Evolutionary conservation across 2,797 vertebrate species (phyloP), one percentile per base, ranked within the genome.

Genomic region (Gobionotothen gibberifrons): DNA sequence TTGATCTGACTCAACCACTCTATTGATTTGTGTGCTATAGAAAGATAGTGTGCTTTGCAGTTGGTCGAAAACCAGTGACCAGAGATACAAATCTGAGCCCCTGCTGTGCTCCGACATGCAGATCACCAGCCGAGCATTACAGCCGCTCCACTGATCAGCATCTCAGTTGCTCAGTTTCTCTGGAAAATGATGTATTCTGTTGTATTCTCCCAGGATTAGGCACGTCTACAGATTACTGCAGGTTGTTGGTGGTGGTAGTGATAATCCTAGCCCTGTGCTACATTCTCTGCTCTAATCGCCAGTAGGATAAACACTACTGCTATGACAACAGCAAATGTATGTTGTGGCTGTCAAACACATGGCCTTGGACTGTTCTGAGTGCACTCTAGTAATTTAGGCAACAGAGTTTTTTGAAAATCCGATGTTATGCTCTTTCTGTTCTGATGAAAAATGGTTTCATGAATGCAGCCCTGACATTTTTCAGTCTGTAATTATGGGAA

Each of bases 11-110:
- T 76, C 69, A 13, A 62, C 57, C 61, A 7, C 55, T 46, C 19
- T 26, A 84, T 81, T 9, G 79, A 87, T 78, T 78, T 61, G 26
- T 51, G 5, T 48, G 54, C 69, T 65, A 59, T 85, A 76, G 82
- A 74, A 62, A 71, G 75, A 52, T 16, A 36, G 74, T 79, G 82
- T 71, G 21, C 16, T 40, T 36, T 19, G 44, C 6, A 59, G 52
- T 36, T 40, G 10, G 61, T 76, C 3, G 3, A 75, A 85, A 22
- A 76, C 61, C 81, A 42, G 43, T 54, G 22, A 36, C 43, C 14
- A 39, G 63, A 74, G 71, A 75, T 78, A 76, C 69, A 74, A 54
- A 76, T 72, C 68, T 9, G 8, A 48, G 22, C 51, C 61, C n/a
- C 65, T 39, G 59, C 58, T 49, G 61, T 21, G 40, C 15, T 63